phyloP scores from a whole-genome alignment of 2,797 vertebrate genomes.

The Coregonus ussuriensis region DNA sequence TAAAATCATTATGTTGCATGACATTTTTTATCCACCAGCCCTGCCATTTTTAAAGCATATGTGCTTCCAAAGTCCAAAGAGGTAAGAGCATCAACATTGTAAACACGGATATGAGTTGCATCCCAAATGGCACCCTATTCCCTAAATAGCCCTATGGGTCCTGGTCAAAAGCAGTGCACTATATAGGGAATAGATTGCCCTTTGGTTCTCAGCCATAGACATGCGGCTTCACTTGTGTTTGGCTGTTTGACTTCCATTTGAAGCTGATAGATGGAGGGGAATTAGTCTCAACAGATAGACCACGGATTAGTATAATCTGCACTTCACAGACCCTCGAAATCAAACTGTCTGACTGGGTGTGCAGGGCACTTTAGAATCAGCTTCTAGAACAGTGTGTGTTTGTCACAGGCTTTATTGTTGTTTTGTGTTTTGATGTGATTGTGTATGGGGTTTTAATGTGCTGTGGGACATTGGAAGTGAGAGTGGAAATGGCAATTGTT shows the following conservation, averaged over 20 bases:
- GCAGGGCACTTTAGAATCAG: too few species aligned
- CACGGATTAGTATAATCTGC: conserved; percentile 73
- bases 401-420: conserved; percentile 53
- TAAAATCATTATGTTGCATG: not conserved
- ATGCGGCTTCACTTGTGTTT: conserved; percentile 61
- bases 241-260: conserved; percentile 53
- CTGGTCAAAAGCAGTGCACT: not conserved
- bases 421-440: not conserved
- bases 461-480: too few species aligned
- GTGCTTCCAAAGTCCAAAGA: not conserved
- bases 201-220: conserved; percentile 28
- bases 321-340: conserved; percentile 75
- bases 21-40: not conserved
- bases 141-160: not conserved
- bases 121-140: not conserved
- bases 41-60: not conserved
- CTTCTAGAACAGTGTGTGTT: too few species aligned
- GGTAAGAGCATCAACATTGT: not conserved
- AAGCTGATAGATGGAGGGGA: conserved; percentile 64
- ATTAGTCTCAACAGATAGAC: conserved; percentile 66
- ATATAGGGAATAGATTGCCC: not conserved
- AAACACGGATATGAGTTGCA: not conserved
- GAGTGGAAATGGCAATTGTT: too few species aligned
- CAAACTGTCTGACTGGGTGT: conserved; percentile 65
- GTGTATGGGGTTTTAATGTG: too few species aligned